These are phyloP conservation scores for Drosophila ercepeae DNA, from an alignment of 1,140 invertebrate genomes.

Conservation along the genomic window DNA sequence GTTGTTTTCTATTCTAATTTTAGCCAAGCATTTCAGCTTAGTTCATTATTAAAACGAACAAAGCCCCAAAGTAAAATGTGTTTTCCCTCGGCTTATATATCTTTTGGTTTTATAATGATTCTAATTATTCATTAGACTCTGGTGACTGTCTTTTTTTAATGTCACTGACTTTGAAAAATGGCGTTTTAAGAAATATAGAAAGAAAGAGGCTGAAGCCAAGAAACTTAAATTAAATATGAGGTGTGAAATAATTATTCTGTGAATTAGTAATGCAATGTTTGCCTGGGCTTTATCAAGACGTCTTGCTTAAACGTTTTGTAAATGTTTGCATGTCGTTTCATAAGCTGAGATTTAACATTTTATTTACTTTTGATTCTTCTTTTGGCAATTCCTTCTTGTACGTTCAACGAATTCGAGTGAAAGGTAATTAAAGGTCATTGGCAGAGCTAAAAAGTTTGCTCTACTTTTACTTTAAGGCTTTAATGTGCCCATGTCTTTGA, in stretches of 20 bases:
- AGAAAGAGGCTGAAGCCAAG: neutral
- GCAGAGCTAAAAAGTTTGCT: slow-evolving; percentile 25
- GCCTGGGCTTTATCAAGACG: slow-evolving; percentile 15
- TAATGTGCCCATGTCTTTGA: slow-evolving; percentile 8
- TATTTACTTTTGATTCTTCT: neutral
- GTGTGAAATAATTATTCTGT: slow-evolving; percentile 10
- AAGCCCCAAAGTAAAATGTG: neutral
- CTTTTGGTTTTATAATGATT: slow-evolving; percentile 35
- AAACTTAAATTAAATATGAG: slow-evolving; percentile 13
- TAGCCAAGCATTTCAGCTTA: slow-evolving; percentile 11
- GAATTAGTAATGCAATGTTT: slow-evolving; percentile 23
- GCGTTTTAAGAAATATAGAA: slow-evolving; percentile 15
- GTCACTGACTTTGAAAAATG: slow-evolving; percentile 49
- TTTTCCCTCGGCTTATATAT: neutral
- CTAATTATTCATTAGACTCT: slow-evolving; percentile 38
- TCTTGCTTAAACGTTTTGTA: slow-evolving; percentile 12
- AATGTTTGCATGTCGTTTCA: slow-evolving; percentile 3
- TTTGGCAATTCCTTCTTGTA: neutral
- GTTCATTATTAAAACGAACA: neutral
- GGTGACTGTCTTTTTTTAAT: slow-evolving; percentile 9
- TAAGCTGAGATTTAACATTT: slow-evolving; percentile 33
- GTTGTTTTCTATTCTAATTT: slow-evolving; percentile 14
- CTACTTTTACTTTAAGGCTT: slow-evolving; percentile 46
- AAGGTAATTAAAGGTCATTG: slow-evolving; percentile 67
- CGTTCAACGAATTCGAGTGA: slow-evolving; percentile 34